These are phyloP conservation scores for Nylanderia fulva DNA, from an alignment of 1,140 invertebrate species.

Conservation along the genomic window DNA sequence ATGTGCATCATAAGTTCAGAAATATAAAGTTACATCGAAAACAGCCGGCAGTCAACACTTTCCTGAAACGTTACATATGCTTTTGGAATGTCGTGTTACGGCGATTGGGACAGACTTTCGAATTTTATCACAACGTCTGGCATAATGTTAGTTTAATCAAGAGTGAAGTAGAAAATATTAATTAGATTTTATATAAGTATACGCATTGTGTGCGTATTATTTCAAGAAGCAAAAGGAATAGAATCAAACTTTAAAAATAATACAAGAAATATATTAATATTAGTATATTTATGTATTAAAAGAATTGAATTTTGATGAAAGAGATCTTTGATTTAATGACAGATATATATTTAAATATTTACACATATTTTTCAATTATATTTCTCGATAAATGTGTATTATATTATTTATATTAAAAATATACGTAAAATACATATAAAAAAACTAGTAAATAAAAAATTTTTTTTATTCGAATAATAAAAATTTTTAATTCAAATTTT, in stretches of 20 bases:
- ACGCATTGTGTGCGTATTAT: background rate
- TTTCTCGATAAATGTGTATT: too few species aligned
- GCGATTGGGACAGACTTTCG: constrained; percentile 7
- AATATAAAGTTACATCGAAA: constrained; percentile 85
- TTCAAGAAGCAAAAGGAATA: background rate
- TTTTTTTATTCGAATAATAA: background rate
- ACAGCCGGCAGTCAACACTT: constrained; percentile 84
- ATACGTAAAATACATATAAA: too few species aligned
- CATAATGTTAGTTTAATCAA: background rate
- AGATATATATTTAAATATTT: too few species aligned
- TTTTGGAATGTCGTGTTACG: constrained; percentile 36
- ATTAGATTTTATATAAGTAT: background rate
- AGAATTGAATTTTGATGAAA: too few species aligned
- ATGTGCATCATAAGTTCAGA: constrained; percentile 77
- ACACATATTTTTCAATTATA: too few species aligned
- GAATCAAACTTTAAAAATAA: too few species aligned
- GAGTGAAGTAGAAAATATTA: background rate
- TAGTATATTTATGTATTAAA: too few species aligned
- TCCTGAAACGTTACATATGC: constrained; percentile 81
- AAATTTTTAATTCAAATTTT: background rate
- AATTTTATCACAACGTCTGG: constrained; percentile 9
- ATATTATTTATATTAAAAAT: too few species aligned
- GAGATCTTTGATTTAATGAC: too few species aligned
- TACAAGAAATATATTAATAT: background rate
- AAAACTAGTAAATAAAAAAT: too few species aligned